phyloP scores from a whole-genome alignment of 2,888 invertebrate genomes.

The Oscheius myriophilus region DNA sequence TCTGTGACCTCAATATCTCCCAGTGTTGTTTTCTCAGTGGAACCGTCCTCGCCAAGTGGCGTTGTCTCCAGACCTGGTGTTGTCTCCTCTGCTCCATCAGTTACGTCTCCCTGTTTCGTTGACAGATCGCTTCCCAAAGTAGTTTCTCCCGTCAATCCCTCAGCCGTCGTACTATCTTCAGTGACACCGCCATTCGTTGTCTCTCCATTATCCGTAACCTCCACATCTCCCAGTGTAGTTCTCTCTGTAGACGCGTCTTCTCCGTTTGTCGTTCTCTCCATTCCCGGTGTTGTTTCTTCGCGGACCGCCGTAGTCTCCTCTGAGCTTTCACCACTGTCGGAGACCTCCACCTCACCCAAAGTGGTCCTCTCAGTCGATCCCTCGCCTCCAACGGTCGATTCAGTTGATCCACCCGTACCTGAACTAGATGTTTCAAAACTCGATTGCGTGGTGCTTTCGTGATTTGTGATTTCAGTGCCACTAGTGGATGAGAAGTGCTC shows the following conservation, averaged over 20 bases:
- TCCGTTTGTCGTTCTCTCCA: too few species aligned
- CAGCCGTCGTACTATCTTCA: too few species aligned
- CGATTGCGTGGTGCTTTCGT: not conserved
- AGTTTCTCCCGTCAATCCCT: too few species aligned
- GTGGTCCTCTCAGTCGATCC: conserved; percentile 4
- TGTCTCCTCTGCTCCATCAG: not conserved
- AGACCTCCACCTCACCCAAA: not conserved
- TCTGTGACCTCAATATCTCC: too few species aligned
- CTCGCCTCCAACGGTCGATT: not conserved
- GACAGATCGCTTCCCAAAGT: not conserved
- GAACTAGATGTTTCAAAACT: not conserved
- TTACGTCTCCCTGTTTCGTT: too few species aligned
- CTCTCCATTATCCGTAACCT: too few species aligned
- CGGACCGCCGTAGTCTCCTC: too few species aligned
- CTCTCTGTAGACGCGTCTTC: not conserved
- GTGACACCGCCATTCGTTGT: too few species aligned
- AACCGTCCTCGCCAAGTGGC: not conserved
- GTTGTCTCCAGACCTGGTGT: not conserved
- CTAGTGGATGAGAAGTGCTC: not conserved
- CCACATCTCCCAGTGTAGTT: too few species aligned
- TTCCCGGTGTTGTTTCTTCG: too few species aligned
- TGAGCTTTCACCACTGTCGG: too few species aligned
- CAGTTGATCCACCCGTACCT: not conserved
- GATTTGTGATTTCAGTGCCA: not conserved
- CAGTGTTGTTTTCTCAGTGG: not conserved